Evolutionary conservation across 2,113 vertebrate genomes (phyloP).

Genomic region (Siniperca chuatsi): DNA sequence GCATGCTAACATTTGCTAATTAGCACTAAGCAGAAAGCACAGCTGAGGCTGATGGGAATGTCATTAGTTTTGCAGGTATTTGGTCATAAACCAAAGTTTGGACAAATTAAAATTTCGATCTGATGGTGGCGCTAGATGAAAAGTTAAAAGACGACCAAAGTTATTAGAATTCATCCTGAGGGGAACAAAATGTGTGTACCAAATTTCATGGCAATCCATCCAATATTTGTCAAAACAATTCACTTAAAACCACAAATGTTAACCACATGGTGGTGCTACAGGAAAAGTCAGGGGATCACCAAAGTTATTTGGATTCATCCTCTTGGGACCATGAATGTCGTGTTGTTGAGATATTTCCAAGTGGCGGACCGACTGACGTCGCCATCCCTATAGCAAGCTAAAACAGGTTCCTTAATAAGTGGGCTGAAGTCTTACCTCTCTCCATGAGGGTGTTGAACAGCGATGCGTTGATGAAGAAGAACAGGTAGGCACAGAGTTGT

Average conservation of each 20-base stretch:
- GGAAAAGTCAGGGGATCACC: too few species aligned
- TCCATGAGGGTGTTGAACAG: constrained; percentile 88
- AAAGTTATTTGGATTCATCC: too few species aligned
- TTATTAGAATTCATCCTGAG: neutral
- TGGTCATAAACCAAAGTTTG: neutral
- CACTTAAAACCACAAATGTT: too few species aligned
- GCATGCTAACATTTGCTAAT: neutral
- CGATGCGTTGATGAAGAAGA: constrained; percentile 88
- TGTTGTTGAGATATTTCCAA: neutral
- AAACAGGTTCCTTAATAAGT: neutral
- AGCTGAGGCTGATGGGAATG: too few species aligned
- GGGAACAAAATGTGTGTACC: too few species aligned
- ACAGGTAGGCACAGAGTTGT: constrained; percentile 85
- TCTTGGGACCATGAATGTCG: too few species aligned
- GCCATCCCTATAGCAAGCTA: neutral
- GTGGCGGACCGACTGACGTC: too few species aligned
- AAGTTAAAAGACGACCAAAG: neutral
- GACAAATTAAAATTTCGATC: too few species aligned
- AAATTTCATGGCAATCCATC: too few species aligned
- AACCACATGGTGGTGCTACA: too few species aligned
- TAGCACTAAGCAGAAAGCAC: neutral
- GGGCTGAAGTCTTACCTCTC: constrained; percentile 76
- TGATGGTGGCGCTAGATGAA: too few species aligned
- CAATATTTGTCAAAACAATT: too few species aligned
- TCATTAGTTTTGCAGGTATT: neutral